These are phyloP conservation scores for Prunella strophiata DNA, from an alignment of 2,797 vertebrate genomes.

Conservation along the genomic window DNA sequence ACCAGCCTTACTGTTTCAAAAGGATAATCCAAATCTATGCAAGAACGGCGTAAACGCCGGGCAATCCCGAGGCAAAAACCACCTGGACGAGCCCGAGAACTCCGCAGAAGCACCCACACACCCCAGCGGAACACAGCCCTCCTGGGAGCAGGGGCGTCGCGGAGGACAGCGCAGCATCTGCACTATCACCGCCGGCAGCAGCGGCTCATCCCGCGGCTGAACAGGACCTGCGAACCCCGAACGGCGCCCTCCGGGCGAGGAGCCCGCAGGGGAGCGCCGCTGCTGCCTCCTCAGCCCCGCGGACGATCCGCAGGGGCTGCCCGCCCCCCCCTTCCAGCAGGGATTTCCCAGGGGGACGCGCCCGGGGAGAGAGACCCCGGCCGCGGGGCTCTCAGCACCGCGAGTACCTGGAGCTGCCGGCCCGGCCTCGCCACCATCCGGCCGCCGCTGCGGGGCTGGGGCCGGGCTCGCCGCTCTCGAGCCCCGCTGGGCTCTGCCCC, in stretches of 20 bases:
- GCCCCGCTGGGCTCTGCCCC: neutral
- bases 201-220: neutral
- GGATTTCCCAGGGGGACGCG: neutral
- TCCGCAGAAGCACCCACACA: neutral
- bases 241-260: neutral
- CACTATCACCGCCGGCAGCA: neutral
- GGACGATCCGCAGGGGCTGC: neutral
- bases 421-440: neutral
- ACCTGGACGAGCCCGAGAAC: neutral
- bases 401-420: neutral
- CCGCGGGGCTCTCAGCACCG: neutral
- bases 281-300: neutral
- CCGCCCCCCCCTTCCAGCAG: neutral
- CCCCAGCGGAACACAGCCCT: neutral
- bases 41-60: neutral
- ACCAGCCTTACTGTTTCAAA: neutral
- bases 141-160: neutral
- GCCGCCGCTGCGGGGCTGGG: neutral
- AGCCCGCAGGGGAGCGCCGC: neutral
- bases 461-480: neutral
- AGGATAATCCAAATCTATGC: neutral
- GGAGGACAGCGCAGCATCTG: neutral
- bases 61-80: neutral
- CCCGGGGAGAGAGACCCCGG: neutral
- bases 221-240: neutral